Evolutionary conservation across 2,113 vertebrate species (phyloP), one percentile per base, ranked within the genome.

Genomic region (Athene cunicularia): DNA sequence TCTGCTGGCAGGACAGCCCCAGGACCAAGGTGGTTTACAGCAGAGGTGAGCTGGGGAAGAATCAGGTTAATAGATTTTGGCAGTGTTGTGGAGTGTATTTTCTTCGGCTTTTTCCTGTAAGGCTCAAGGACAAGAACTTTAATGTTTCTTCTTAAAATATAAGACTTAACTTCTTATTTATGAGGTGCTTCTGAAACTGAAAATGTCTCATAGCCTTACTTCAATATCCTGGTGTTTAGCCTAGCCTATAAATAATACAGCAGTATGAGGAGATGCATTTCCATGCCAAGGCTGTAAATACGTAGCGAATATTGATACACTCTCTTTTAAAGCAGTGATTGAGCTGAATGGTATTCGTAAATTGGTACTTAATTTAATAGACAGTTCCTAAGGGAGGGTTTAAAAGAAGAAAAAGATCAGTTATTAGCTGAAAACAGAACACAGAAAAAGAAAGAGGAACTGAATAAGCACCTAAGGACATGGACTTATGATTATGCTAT

Each of bases 91-190:
- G 41, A 75, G 26, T 15, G 14, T 70, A 47, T 88, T 95, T 97
- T 90, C 82, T 95, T 90, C 75, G 71, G 52, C 23, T 79, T 94
- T 97, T 92, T 63, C 71, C 66, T 77, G 33, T 91, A 82, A 80
- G 73, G 19, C 86, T 94, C 96, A 97, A 95, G 88, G 96, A 92
- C 91, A 91, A 92, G 77, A 95, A 88, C 41, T 71, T 84, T 23
- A 93, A 80, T 0, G 8, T 72, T 92, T 95, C 76, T 91, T 88
- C 85, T 86, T 93, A 91, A 96, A 96, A 96, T 95, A 83, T 80
- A 93, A 93, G 56, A 59, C 83, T 93, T 82, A 75, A 70, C 76
- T 92, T 91, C 91, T 95, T 97, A 97, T 96, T 98, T 98, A 97
- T 93, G 90, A 91, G 77, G 71, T 93, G 67, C 79, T 96, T 94